Percentiles rank a stretch among this genome's conserved stretches.
Evolutionary conservation across 2,888 invertebrate genomes (phyloP).

Genomic region (Helobdella robusta): DNA sequence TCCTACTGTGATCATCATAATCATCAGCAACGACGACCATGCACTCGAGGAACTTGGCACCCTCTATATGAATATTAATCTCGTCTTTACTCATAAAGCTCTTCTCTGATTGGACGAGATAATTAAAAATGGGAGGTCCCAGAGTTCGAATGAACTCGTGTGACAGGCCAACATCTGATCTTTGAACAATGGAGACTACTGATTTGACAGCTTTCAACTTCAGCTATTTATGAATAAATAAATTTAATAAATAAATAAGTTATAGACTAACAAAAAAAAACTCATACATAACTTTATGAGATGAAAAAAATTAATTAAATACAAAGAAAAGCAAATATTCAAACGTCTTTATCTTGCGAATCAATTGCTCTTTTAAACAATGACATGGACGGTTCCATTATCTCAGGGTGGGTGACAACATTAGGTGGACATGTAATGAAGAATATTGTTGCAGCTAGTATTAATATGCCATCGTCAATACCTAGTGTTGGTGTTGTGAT

Average conservation of each 20-base stretch:
- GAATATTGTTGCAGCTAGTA: conserved; percentile 78
- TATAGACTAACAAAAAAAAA: too few species aligned
- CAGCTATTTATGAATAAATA: too few species aligned
- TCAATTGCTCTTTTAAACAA: too few species aligned
- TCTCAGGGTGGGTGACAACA: conserved; percentile 66
- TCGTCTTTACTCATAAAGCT: conserved; percentile 61
- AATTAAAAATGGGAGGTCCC: conserved; percentile 68
- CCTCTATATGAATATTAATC: conserved; percentile 62
- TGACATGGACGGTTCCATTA: conserved; percentile 83
- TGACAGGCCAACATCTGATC: conserved; percentile 61
- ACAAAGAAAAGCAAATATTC: too few species aligned
- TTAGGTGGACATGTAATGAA: conserved; percentile 69
- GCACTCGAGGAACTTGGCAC: conserved; percentile 65
- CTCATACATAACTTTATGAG: too few species aligned
- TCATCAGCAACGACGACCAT: conserved; percentile 66
- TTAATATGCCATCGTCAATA: conserved; percentile 70
- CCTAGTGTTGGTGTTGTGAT: too few species aligned
- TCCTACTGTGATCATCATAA: too few species aligned
- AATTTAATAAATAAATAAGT: too few species aligned
- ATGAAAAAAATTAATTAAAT: too few species aligned
- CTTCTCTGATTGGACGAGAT: conserved; percentile 60
- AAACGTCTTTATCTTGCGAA: too few species aligned
- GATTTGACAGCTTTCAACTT: too few species aligned
- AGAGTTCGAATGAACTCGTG: conserved; percentile 72
- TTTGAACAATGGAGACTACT: conserved; percentile 65